Conservation (phyloP, 2,888 invertebrate genomes). For the Bruchidius siliquastri region DNA sequence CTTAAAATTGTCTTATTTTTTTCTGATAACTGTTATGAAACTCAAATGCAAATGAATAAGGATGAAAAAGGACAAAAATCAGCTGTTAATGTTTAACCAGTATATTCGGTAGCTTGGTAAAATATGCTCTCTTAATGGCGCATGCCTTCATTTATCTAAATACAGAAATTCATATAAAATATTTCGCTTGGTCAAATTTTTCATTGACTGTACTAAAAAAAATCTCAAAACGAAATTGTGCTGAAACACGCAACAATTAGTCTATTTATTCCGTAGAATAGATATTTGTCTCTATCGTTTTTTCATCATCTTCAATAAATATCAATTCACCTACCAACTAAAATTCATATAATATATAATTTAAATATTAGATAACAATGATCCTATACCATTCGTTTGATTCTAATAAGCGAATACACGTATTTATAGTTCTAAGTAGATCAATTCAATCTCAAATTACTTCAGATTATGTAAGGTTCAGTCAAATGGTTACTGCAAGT, state of each 20-base stretch:
- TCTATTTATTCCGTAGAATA: slow-evolving; percentile 28
- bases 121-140: too few species aligned
- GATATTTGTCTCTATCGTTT: slow-evolving; percentile 33
- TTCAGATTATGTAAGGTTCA: not conserved
- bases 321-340: slow-evolving; percentile 39
- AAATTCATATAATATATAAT: slow-evolving; percentile 31
- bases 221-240: slow-evolving; percentile 30
- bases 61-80: too few species aligned
- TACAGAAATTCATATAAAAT: too few species aligned
- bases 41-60: too few species aligned
- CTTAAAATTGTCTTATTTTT: too few species aligned
- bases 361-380: slow-evolving; percentile 49
- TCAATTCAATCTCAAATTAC: not conserved
- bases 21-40: too few species aligned
- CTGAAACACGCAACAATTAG: slow-evolving; percentile 42
- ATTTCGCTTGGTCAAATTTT: not conserved
- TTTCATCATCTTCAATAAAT: slow-evolving; percentile 34
- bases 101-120: too few species aligned
- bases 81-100: too few species aligned
- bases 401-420: slow-evolving; percentile 46
- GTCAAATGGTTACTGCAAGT: not conserved
- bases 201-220: not conserved
- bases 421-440: slow-evolving; percentile 11
- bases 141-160: too few species aligned
- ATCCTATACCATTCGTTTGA: slow-evolving; percentile 43